Evolutionary conservation across 1,140 invertebrate genomes (phyloP).

Genomic region (Calycopis cecrops): DNA sequence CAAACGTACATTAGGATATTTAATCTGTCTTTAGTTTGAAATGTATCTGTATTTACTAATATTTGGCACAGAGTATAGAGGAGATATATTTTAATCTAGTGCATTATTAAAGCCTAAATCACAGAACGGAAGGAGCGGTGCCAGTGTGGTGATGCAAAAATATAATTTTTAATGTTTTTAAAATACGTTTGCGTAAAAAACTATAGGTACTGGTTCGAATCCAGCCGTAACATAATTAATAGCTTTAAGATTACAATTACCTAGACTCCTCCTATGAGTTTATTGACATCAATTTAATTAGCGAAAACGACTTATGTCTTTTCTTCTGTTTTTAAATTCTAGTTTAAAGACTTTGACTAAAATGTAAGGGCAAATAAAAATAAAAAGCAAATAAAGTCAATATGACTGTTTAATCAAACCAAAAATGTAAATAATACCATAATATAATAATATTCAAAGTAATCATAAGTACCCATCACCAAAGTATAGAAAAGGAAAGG

Average conservation of each 20-base stretch:
- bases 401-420: slow-evolving; percentile 70
- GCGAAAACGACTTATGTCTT: slow-evolving; percentile 24
- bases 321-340: neutral
- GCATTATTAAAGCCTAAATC: slow-evolving; percentile 66
- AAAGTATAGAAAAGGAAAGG: slow-evolving; percentile 23
- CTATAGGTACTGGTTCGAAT: slow-evolving; percentile 39
- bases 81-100: slow-evolving; percentile 50
- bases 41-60: slow-evolving; percentile 44
- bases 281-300: slow-evolving; percentile 52
- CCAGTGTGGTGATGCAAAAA: slow-evolving; percentile 64
- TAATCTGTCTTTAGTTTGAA: slow-evolving; percentile 20
- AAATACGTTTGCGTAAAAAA: slow-evolving; percentile 51
- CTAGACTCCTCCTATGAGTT: slow-evolving; percentile 36
- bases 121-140: slow-evolving; percentile 69
- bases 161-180: slow-evolving; percentile 49
- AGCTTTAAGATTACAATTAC: slow-evolving; percentile 39
- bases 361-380: slow-evolving; percentile 27
- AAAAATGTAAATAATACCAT: slow-evolving; percentile 47
- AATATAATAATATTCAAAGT: slow-evolving; percentile 42
- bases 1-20: slow-evolving; percentile 26
- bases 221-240: slow-evolving; percentile 40
- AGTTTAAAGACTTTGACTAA: neutral
- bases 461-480: slow-evolving; percentile 57
- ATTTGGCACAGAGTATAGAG: slow-evolving; percentile 67
- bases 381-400: slow-evolving; percentile 52